Conservation (phyloP, 2,113 vertebrate species). For the Leucosticte australis region DNA sequence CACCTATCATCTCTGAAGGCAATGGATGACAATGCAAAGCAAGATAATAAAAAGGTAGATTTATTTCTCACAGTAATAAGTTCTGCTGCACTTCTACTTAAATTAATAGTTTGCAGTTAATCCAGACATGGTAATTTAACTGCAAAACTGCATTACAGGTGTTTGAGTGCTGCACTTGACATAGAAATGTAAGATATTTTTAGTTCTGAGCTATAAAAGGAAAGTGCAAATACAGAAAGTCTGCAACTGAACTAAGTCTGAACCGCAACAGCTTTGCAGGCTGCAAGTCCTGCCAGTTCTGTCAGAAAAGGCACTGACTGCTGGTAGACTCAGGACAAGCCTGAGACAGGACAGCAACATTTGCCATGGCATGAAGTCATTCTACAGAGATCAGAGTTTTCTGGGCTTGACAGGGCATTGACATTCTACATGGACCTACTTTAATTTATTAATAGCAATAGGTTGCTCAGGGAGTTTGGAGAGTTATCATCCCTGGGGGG, state of each 20-base stretch:
- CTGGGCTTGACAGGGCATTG: background rate
- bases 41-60: background rate
- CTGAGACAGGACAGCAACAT: background rate
- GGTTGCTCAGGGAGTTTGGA: background rate
- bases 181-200: conserved; percentile 50
- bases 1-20: background rate
- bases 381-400: background rate
- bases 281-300: background rate
- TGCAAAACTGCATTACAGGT: background rate
- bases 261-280: background rate
- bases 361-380: background rate
- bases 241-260: conserved; percentile 16
- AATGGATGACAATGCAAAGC: background rate
- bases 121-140: background rate
- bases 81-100: background rate
- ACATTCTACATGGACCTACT: background rate
- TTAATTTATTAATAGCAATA: background rate
- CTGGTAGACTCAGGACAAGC: background rate
- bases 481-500: background rate
- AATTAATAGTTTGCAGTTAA: conserved; percentile 3
- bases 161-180: background rate
- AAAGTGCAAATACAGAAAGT: conserved; percentile 39
- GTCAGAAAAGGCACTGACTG: background rate
- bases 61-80: background rate
- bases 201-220: conserved; percentile 41